A percentile compares a stretch with the other conserved stretches of the same genome.
Evolutionary conservation across 2,888 invertebrate species (phyloP).

Genomic region (Caenorhabditis angaria): DNA sequence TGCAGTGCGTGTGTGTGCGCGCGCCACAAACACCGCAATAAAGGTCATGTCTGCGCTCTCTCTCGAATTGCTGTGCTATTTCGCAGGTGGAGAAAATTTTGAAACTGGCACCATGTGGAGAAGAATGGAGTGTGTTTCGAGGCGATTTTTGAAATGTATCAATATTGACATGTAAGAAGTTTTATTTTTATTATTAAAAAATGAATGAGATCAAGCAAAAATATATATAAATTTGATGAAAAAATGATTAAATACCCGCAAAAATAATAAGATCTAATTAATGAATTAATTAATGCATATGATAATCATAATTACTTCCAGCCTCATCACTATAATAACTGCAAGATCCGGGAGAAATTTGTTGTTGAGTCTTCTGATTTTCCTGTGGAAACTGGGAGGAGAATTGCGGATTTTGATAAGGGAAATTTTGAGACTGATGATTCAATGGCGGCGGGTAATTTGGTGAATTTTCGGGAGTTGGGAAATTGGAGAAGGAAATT

Average conservation of each 20-base stretch:
- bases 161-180: background rate
- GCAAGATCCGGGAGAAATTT: slow-evolving; percentile 3
- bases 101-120: slow-evolving; percentile 7
- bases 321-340: background rate
- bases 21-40: background rate
- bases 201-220: background rate
- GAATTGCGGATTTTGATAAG: slow-evolving; percentile 21
- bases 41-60: slow-evolving; percentile 3
- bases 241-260: background rate
- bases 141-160: too few species aligned
- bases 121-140: background rate
- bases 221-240: background rate
- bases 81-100: background rate
- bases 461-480: slow-evolving; percentile 36
- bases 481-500: slow-evolving; percentile 20
- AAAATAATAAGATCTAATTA: background rate
- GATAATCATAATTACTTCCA: background rate
- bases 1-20: background rate
- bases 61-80: background rate
- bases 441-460: slow-evolving; percentile 10
- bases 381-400: background rate
- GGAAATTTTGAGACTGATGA: slow-evolving; percentile 9
- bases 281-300: background rate
- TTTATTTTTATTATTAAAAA: background rate
- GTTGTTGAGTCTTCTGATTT: background rate